Evolutionary conservation across 2,888 invertebrate genomes (phyloP).

Genomic region (Laothoe populi): DNA sequence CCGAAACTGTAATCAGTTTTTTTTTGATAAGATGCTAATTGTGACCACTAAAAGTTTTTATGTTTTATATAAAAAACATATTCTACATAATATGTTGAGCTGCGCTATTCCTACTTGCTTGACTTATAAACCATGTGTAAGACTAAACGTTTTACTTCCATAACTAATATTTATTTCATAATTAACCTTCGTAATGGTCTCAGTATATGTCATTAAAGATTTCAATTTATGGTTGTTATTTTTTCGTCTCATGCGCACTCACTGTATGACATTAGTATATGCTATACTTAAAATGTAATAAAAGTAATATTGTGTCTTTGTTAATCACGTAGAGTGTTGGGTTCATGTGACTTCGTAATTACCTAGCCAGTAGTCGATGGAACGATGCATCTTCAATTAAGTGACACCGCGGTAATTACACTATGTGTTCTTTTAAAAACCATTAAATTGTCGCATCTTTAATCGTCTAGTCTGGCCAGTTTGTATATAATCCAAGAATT

Average conservation of each 20-base stretch:
- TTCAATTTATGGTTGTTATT: no score
- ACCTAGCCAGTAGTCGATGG: slow-evolving; percentile 11
- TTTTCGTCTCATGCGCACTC: neutral
- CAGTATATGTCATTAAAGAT: slow-evolving; percentile 7
- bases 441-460: slow-evolving; percentile 46
- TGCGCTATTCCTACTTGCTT: no score
- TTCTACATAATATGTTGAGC: no score
- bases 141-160: slow-evolving; percentile 11
- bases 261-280: slow-evolving; percentile 19
- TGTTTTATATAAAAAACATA: no score
- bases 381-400: slow-evolving; percentile 49
- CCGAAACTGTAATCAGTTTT: no score
- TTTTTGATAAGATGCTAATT: no score
- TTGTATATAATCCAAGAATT: slow-evolving; percentile 12
- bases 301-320: slow-evolving; percentile 6
- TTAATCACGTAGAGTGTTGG: neutral
- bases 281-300: slow-evolving; percentile 24
- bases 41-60: no score
- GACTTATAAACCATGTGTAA: no score
- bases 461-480: slow-evolving; percentile 37
- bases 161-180: neutral
- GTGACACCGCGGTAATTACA: slow-evolving; percentile 45
- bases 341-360: neutral
- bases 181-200: slow-evolving; percentile 7
- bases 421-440: slow-evolving; percentile 40